Evolutionary conservation across 2,113 vertebrate genomes (phyloP).

Genomic region (Lethenteron camtschaticum): DNA sequence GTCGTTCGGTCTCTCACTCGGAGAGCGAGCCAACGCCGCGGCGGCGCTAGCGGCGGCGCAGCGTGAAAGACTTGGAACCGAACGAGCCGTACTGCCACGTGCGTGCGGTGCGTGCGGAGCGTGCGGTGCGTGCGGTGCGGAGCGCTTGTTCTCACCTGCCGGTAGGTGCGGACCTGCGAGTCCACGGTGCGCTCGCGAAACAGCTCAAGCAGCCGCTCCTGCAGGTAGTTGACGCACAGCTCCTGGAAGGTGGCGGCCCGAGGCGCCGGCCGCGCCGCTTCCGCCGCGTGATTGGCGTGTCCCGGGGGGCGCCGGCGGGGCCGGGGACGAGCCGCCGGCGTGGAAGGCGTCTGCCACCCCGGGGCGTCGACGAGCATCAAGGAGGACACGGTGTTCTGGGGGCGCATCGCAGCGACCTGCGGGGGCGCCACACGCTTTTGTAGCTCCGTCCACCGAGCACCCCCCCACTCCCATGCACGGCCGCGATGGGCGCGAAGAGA

Average conservation of each 20-base stretch:
- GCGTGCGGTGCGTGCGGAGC: too few relatives aligned
- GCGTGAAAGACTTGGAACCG: too few relatives aligned
- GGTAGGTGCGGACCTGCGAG: constrained; percentile 28
- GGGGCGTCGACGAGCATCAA: constrained; percentile 69
- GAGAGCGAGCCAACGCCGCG: too few relatives aligned
- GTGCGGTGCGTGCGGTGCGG: too few relatives aligned
- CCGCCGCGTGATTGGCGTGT: constrained; percentile 21
- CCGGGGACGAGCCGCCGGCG: too few relatives aligned
- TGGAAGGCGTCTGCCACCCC: constrained; percentile 40
- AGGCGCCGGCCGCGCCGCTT: constrained; percentile 17
- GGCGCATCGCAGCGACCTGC: constrained; percentile 32
- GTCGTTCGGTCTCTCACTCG: too few relatives aligned
- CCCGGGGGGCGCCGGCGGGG: too few relatives aligned
- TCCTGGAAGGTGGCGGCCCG: constrained; percentile 57
- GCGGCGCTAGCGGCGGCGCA: too few relatives aligned
- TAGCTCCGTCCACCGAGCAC: not conserved
- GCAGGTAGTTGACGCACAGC: constrained; percentile 67
- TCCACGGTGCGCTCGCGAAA: constrained; percentile 42
- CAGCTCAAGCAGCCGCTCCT: constrained; percentile 59
- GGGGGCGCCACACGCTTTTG: not conserved
- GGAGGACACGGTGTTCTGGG: constrained; percentile 22
- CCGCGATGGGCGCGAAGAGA: too few relatives aligned
- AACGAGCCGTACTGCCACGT: too few relatives aligned
- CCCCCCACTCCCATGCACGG: too few relatives aligned
- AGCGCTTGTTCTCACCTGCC: constrained; percentile 28